These are phyloP conservation scores for Crioceris asparagi DNA, from an alignment of 2,888 invertebrate genomes.

Conservation along the genomic window DNA sequence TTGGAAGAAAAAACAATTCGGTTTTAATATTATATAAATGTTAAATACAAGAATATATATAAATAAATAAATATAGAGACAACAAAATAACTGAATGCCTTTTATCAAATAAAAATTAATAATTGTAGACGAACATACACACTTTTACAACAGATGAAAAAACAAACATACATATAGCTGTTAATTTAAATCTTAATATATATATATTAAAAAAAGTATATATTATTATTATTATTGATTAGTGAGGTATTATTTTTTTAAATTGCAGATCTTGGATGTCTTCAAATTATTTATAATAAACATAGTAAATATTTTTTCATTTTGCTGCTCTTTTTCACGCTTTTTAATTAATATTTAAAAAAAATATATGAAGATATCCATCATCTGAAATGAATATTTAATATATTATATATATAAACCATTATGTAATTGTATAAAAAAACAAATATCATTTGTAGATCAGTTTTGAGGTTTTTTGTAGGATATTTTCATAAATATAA, in stretches of 20 bases:
- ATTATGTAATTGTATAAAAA: constrained; percentile 35
- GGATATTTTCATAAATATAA: constrained; percentile 42
- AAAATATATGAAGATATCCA: constrained; percentile 24
- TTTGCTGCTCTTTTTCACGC: constrained; percentile 21
- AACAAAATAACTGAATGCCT: constrained; percentile 41
- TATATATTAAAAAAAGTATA: too few relatives aligned
- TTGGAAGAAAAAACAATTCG: constrained; percentile 26
- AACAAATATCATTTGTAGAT: constrained; percentile 38
- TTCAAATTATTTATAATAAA: constrained; percentile 10
- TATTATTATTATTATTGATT: too few relatives aligned
- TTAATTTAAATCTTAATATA: constrained; percentile 32
- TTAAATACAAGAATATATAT: too few relatives aligned
- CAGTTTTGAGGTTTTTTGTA: constrained; percentile 40
- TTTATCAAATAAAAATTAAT: constrained; percentile 40
- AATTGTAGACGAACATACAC: constrained; percentile 40
- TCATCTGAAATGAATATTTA: too few relatives aligned
- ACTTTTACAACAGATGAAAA: constrained; percentile 40
- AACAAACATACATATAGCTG: too few relatives aligned
- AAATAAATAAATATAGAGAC: constrained; percentile 30
- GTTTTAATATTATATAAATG: constrained; percentile 34
- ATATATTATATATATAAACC: too few relatives aligned
- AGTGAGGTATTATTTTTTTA: constrained; percentile 35
- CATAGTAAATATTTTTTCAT: constrained; percentile 20
- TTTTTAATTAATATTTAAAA: constrained; percentile 15
- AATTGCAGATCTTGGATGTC: constrained; percentile 27